phyloP scores from a whole-genome alignment of 1,140 invertebrate species.

The Zophobas morio region DNA sequence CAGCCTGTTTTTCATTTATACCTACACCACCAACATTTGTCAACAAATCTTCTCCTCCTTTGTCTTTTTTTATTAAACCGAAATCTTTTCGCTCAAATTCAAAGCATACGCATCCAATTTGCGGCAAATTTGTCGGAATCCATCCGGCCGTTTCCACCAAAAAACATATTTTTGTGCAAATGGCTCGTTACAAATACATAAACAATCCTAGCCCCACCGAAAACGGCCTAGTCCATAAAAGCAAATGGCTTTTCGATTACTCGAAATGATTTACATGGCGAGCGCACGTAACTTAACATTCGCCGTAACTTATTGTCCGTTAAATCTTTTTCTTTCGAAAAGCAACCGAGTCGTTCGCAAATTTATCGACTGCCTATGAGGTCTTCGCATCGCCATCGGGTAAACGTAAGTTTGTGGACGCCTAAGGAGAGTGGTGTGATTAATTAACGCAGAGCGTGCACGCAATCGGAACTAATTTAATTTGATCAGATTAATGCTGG shows the following conservation, averaged over 20 bases:
- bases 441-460: conserved; percentile 29
- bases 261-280: conserved; percentile 14
- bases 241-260: conserved; percentile 13
- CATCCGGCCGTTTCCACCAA: background rate
- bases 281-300: conserved; percentile 14
- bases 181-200: conserved; percentile 16
- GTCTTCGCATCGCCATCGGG: background rate
- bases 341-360: background rate
- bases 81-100: no score
- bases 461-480: conserved; percentile 42
- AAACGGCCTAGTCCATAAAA: conserved; percentile 8
- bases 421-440: conserved; percentile 3
- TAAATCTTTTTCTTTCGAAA: conserved; percentile 6
- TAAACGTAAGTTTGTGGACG: background rate
- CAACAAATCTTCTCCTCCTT: no score
- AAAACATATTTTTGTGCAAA: conserved; percentile 8
- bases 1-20: no score
- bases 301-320: conserved; percentile 13
- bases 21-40: no score
- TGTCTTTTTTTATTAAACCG: no score
- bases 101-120: background rate
- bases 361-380: conserved; percentile 10
- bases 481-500: conserved; percentile 29
- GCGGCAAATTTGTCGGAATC: conserved; percentile 8
- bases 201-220: background rate